A percentile compares a stretch with the other conserved stretches of the same genome.
Conservation (phyloP, 2,113 vertebrate genomes). For the Poecilia latipinna region DNA sequence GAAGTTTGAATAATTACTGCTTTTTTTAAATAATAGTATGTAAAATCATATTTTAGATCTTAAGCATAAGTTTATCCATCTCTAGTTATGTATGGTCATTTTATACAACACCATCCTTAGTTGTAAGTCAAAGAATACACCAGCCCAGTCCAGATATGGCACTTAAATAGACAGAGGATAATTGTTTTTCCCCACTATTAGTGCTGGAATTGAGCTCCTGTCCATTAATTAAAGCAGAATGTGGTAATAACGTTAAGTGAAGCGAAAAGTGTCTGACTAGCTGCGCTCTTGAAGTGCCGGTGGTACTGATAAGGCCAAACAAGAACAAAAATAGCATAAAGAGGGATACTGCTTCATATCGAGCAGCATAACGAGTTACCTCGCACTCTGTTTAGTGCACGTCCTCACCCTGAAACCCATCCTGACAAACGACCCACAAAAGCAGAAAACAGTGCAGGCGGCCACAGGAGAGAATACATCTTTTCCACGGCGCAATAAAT, state of each 20-base stretch:
- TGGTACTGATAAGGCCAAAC: background rate
- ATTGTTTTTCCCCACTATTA: background rate
- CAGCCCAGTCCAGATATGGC: background rate
- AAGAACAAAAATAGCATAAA: background rate
- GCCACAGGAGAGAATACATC: slow-evolving; percentile 22
- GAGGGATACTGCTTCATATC: background rate
- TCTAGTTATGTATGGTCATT: background rate
- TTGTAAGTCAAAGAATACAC: background rate
- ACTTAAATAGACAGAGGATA: background rate
- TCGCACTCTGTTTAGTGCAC: background rate
- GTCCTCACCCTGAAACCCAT: slow-evolving; percentile 11
- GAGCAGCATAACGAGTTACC: background rate
- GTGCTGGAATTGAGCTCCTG: background rate
- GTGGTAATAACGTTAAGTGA: background rate
- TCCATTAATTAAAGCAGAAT: background rate
- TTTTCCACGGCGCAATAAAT: slow-evolving; percentile 44
- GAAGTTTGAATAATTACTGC: too few species aligned
- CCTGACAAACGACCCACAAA: slow-evolving; percentile 24
- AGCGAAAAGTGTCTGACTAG: background rate
- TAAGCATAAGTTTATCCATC: too few species aligned
- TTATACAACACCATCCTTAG: background rate
- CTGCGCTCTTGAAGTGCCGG: background rate
- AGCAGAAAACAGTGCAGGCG: background rate
- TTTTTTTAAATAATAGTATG: too few species aligned
- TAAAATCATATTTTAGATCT: too few species aligned